Evolutionary conservation across 2,888 invertebrate species (phyloP), one percentile per base, ranked within the genome.

Genomic region (Gnatocerus cornutus): DNA sequence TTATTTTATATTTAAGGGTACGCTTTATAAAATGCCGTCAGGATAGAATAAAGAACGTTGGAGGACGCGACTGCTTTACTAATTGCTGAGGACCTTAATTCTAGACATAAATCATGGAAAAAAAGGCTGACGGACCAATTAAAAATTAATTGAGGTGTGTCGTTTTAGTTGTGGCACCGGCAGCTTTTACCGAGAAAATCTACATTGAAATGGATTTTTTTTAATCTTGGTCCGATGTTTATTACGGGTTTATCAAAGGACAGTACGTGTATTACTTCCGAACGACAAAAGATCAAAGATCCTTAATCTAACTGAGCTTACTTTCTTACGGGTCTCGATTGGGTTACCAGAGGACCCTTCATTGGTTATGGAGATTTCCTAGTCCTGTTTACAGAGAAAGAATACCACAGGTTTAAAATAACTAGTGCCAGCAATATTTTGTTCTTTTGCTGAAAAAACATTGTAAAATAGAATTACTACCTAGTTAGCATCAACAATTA

Each of bases 1-100:
- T 67, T 67, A 67, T 59, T 67, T 67, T 46, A 27, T 59, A 58
- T 67, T 67, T 56, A 30, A 50, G 45, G 30, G 41, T 30, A 14
- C 21, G 46, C 27, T 61, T 61, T 61, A 61, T 10, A 50, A 59
- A 59, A 59, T 59, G 33, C 61, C 1, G 39, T 13, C 48, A 33
- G 37, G 48, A 9, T 59, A 30, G 43, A 61, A 50, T 61, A 48
- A 61, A 61, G 48, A 59, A 59, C 30, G 46, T 41, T 33, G 37
- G 43, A 61, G 39, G 61, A 61, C 61, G 61, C 48, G 61, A 50
- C 59, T 13, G 14, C 46, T 37, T 16, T 61, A 39, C 61, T 61
- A 61, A 61, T 50, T 61, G 37, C 39, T 10, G 33, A 46, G 4
- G 21, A 7, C 27, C 21, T 27, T 61, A 50, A 61, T 61, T 48